Base-by-base conservation (phyloP, 2,888 invertebrate species). In the Epinotia brunnichana region DNA sequence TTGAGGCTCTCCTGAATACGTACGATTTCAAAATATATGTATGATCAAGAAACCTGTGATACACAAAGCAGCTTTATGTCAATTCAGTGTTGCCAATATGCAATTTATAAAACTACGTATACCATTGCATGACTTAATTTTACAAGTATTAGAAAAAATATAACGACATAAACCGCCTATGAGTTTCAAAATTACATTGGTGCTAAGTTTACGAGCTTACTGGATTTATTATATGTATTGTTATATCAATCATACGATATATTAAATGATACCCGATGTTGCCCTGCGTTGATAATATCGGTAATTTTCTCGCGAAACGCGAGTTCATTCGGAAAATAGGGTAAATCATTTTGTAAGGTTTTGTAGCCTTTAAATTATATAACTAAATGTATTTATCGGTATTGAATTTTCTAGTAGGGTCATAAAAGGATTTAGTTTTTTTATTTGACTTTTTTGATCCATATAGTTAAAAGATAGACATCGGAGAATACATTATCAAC, bases 311-410 rank as follows among this genome's bases (percentile, higher is more conserved):
- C 73, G 81, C 85, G 86, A 88, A 80, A 84, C 86, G 87, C 85
- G 89, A 89, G 87, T 87, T 81, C 87, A 87, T 88, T 89, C 90
- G 92, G 92, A 88, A 79, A 80, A 88, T 92, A 90, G 92, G 92
- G 92, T 92, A 92, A 83, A 64, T 80, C 75, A 76, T 76, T 73
- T 75, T 74, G 72, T 87, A 87, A 86, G 85, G 82, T 87, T 86
- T 84, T 86, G 84, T 91, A 90, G 89, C 87, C 89, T 90, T 91
- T 89, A 88, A 84, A 84, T 84, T 82, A 80, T 85, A 85, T 85
- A 85, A 83, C 84, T 86, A 79, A 82, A 86, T 85, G 83, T 83
- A 79, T 80, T 82, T 76, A 81, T 82, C 81, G 80, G 82, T 83
- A 85, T 84, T 81, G 80, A 79, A 84, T 83, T 81, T 84, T 84